phyloP scores from a whole-genome alignment of 2,888 invertebrate genomes.

The Lithosia quadra region DNA sequence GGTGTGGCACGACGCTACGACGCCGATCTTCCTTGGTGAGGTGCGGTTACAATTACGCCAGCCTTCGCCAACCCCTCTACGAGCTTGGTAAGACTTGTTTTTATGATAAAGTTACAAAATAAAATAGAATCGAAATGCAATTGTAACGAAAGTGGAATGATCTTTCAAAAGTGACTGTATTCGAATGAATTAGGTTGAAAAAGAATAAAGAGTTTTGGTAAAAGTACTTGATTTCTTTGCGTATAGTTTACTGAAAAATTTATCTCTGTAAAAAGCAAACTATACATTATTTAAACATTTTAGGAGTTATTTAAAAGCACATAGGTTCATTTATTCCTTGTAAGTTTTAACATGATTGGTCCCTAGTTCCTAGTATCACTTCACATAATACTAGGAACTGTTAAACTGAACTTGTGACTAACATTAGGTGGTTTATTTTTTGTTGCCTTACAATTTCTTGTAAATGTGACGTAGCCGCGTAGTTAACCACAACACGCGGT shows the following conservation, averaged over 20 bases:
- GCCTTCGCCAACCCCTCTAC: constrained; percentile 79
- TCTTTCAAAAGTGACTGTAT: too few relatives aligned
- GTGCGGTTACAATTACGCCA: constrained; percentile 93
- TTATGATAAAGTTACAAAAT: neutral
- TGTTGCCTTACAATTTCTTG: constrained; percentile 10
- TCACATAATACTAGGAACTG: constrained; percentile 9
- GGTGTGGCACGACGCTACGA: constrained; percentile 95
- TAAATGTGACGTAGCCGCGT: constrained; percentile 13
- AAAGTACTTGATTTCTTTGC: too few relatives aligned
- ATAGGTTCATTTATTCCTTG: too few relatives aligned
- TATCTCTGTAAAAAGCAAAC: too few relatives aligned
- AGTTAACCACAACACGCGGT: constrained; percentile 6
- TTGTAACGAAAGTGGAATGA: neutral
- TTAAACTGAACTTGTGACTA: constrained; percentile 9
- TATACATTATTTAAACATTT: too few relatives aligned
- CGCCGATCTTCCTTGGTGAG: constrained; percentile 95
- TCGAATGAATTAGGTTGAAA: too few relatives aligned
- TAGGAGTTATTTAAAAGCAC: too few relatives aligned
- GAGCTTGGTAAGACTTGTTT: constrained; percentile 89
- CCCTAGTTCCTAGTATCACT: constrained; percentile 7
- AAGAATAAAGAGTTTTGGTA: too few relatives aligned
- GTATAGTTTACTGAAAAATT: too few relatives aligned
- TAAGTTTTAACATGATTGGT: neutral
- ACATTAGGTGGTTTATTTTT: constrained; percentile 5
- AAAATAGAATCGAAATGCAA: neutral